Percentiles rank a stretch among this genome's conserved stretches.
These are phyloP conservation scores for Oceanodroma tethys DNA, from an alignment of 2,113 vertebrate species.

Conservation along the genomic window DNA sequence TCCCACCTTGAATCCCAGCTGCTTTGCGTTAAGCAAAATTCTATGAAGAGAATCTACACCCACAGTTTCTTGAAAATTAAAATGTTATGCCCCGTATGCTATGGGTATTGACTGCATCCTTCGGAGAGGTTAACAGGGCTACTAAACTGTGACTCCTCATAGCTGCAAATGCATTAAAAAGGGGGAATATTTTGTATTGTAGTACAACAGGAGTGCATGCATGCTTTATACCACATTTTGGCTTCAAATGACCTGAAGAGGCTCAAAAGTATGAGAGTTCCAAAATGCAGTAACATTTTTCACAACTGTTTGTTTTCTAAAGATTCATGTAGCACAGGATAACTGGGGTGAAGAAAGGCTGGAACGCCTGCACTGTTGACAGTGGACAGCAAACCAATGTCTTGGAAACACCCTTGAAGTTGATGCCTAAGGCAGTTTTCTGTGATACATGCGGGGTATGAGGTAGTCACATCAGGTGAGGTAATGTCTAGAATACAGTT, in stretches of 20 bases:
- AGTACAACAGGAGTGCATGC: background rate
- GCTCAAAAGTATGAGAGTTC: background rate
- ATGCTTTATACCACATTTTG: background rate
- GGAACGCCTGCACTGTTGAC: rapidly evolving
- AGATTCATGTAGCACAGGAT: background rate
- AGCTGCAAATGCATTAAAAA: background rate
- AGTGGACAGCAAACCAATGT: background rate
- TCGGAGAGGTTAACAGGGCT: background rate
- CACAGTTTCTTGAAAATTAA: background rate
- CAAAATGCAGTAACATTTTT: background rate
- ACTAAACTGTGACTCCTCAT: background rate
- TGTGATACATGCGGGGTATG: background rate
- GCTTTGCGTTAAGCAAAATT: background rate
- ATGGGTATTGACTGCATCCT: background rate
- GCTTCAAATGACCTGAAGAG: background rate
- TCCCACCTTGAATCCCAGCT: background rate
- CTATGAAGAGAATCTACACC: background rate
- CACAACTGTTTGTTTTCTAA: background rate
- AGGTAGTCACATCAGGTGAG: background rate
- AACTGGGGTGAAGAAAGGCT: background rate
- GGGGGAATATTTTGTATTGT: background rate
- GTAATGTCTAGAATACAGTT: background rate
- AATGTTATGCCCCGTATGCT: background rate
- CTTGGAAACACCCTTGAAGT: background rate
- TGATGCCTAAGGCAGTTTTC: background rate